Evolutionary conservation across 1,140 invertebrate genomes (phyloP).

Genomic region (Drosophila watanabei): DNA sequence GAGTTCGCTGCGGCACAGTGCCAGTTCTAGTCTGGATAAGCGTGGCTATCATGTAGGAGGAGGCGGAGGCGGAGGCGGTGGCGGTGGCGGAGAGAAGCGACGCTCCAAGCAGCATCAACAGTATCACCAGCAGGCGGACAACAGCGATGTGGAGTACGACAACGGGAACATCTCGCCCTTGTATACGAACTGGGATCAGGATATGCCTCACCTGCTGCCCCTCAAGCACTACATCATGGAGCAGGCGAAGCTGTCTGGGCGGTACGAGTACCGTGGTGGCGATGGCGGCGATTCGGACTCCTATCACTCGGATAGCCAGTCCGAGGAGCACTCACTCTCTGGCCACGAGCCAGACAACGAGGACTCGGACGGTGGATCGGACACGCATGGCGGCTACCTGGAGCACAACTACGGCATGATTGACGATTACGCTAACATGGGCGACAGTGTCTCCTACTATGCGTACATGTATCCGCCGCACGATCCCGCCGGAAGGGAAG

Average conservation of each 20-base stretch:
- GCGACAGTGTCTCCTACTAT: conserved; percentile 87
- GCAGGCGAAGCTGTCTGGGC: conserved; percentile 91
- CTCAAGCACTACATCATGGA: conserved; percentile 95
- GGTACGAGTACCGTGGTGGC: conserved; percentile 87
- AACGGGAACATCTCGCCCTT: conserved; percentile 88
- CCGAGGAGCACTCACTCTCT: conserved; percentile 86
- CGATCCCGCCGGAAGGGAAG: conserved; percentile 83
- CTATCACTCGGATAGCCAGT: conserved; percentile 87
- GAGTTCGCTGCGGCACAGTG: conserved; percentile 70
- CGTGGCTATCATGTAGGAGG: conserved; percentile 79
- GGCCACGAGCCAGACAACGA: conserved; percentile 90
- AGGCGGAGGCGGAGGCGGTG: conserved; percentile 79
- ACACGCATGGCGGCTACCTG: conserved; percentile 88
- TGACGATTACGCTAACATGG: conserved; percentile 84
- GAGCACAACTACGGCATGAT: conserved; percentile 87
- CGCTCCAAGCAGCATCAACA: conserved; percentile 65
- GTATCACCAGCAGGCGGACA: conserved; percentile 66
- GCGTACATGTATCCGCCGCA: conserved; percentile 87
- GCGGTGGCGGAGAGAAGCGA: conserved; percentile 83
- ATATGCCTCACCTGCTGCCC: conserved; percentile 91
- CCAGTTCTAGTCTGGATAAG: conserved; percentile 85
- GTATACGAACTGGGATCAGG: conserved; percentile 91
- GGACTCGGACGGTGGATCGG: conserved; percentile 88
- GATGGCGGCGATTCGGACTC: conserved; percentile 90
- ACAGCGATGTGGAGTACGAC: conserved; percentile 86